Evolutionary conservation across 2,797 vertebrate genomes (phyloP), one percentile per base, ranked within the genome.

Genomic region (Micromesistius poutassou): DNA sequence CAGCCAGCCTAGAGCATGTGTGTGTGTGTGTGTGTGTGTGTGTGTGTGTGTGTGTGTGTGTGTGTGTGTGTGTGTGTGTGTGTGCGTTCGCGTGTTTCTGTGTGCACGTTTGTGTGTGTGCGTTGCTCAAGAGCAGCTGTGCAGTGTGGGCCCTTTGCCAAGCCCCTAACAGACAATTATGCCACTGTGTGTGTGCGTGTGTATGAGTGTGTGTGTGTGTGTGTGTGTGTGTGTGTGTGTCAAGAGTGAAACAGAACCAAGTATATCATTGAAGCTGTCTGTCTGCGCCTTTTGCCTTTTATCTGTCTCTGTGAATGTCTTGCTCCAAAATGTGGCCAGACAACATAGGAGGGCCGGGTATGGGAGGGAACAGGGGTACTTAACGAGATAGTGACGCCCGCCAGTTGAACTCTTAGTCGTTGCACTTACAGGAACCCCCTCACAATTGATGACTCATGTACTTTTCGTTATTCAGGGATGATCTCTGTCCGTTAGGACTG

Each of bases 101-200:
- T 75, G 77, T 80, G 36, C 73, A 77, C 80, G 77, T 76, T 73
- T 74, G 73, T 79, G 82, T 82, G 83, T 77, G 83, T 77, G 78
- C 82, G 77, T 83, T 87, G 85, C 85, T 77, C 84, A 80, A 74
- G 85, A 88, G 90, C 91, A 92, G 91, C 91, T 92, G 91, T 91
- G 90, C 83, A 86, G 86, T 74, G 77, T 38, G 85, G 90, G 88
- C 90, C 40, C 35, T 79, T 78, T 82, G 91, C 90, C 90, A 92
- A 90, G 78, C 85, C 87, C 80, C 88, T 88, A 91, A 91, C 90
- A 89, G 88, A 92, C 91, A 92, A 92, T 90, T 89, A 89, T 81
- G 86, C 89, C 89, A 86, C 84, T 91, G 87, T 90, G 85, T 81
- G 84, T 83, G 62, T 28, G 25, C 28, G 62, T 28, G 62, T 68